Conservation (phyloP, 2,113 vertebrate genomes). For the Chroicocephalus ridibundus region DNA sequence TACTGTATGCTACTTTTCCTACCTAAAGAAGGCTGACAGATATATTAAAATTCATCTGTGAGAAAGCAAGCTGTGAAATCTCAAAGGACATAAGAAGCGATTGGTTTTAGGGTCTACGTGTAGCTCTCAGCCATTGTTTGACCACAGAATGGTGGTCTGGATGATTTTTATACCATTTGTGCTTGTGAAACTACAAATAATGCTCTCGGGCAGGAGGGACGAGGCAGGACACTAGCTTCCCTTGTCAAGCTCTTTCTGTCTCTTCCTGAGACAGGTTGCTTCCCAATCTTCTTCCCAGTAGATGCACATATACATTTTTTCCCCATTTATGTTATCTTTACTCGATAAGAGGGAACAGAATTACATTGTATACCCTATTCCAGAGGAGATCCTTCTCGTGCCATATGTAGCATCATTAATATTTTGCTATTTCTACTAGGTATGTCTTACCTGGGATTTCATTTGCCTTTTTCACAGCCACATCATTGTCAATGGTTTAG, state of each 20-base stretch:
- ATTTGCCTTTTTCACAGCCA: neutral
- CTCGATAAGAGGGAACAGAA: neutral
- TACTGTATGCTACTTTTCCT: slow-evolving; percentile 48
- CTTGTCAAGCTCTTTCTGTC: neutral
- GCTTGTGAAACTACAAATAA: neutral
- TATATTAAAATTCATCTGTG: slow-evolving; percentile 51
- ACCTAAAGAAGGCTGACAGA: slow-evolving; percentile 16
- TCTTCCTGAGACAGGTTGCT: neutral
- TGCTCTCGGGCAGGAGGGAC: neutral
- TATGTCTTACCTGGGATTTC: neutral
- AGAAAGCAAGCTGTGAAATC: slow-evolving; percentile 39
- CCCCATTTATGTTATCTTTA: neutral
- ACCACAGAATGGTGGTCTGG: neutral
- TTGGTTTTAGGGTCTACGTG: neutral
- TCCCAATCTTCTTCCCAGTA: neutral
- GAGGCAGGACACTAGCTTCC: neutral
- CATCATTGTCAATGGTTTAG: neutral
- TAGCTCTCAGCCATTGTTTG: neutral
- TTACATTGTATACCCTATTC: neutral
- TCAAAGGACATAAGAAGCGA: neutral
- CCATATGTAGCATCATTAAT: neutral
- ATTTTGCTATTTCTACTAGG: neutral
- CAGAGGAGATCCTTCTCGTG: neutral
- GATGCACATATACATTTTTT: neutral
- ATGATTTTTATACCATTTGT: neutral